Evolutionary conservation across 2,113 vertebrate species (phyloP).

Genomic region (Notarius lentiginosus): DNA sequence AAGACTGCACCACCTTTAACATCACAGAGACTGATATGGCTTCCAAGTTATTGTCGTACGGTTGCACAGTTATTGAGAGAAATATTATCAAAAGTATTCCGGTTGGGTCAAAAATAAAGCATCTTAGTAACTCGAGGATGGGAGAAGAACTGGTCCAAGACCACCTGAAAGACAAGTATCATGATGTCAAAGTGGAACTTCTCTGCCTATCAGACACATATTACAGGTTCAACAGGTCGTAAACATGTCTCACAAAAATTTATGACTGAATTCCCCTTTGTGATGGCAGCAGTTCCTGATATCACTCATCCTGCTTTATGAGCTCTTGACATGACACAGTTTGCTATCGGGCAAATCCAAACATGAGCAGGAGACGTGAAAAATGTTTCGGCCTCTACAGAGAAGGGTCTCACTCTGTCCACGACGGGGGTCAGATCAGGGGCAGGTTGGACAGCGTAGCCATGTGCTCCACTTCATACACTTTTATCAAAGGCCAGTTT

Average conservation of each 20-base stretch:
- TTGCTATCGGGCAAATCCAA: conserved; percentile 15
- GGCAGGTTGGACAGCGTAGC: conserved; percentile 28
- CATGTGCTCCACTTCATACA: conserved; percentile 45
- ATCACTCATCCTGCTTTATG: conserved; percentile 31
- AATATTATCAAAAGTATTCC: neutral
- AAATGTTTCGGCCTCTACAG: conserved; percentile 40
- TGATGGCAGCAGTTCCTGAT: neutral
- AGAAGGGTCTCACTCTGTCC: neutral
- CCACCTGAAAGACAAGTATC: neutral
- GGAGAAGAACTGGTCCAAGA: neutral
- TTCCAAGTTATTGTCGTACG: neutral
- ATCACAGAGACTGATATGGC: neutral
- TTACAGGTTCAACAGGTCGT: neutral
- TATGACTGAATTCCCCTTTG: conserved; percentile 9
- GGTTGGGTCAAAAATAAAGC: neutral
- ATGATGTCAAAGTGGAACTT: neutral
- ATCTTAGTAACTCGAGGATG: neutral
- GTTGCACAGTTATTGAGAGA: neutral
- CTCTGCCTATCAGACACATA: conserved; percentile 1
- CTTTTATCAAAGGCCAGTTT: conserved; percentile 41
- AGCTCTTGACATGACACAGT: conserved; percentile 14
- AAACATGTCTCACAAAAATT: conserved; percentile 20
- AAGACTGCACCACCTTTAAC: conserved; percentile 54
- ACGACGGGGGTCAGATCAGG: neutral
- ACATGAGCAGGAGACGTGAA: conserved; percentile 32